Conservation (phyloP, 2,797 vertebrate genomes). For the Eidolon dupreanum region DNA sequence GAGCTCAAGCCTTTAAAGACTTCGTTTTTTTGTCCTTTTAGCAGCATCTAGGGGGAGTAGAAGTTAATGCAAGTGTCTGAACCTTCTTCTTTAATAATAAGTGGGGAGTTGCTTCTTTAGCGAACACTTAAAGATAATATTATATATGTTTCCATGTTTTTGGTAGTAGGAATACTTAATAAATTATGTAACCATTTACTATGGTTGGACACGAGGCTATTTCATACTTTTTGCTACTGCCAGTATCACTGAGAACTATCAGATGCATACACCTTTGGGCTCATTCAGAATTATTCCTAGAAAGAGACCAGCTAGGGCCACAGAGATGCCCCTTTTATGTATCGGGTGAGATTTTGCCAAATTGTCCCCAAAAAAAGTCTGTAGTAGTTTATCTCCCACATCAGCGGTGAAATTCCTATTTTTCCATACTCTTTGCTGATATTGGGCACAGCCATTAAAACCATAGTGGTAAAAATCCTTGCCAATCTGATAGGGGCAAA, state of each 20-base stretch:
- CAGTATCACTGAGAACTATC: background rate
- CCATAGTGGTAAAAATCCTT: background rate
- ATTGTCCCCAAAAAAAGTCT: background rate
- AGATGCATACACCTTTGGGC: background rate
- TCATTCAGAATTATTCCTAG: background rate
- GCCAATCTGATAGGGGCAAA: background rate
- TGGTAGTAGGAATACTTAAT: background rate
- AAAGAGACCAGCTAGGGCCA: background rate
- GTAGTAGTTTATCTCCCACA: background rate
- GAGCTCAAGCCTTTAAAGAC: background rate
- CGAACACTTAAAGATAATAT: background rate
- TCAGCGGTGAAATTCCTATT: background rate
- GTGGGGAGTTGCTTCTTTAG: background rate
- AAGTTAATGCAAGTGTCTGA: background rate
- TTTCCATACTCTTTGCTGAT: background rate
- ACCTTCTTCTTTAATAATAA: background rate
- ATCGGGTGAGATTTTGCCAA: background rate
- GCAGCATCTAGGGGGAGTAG: background rate
- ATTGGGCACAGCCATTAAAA: background rate
- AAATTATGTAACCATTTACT: background rate
- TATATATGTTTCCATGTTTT: background rate
- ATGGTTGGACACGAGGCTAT: background rate
- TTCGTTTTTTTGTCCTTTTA: background rate
- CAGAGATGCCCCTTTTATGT: background rate
- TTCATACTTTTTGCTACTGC: background rate